phyloP scores from a whole-genome alignment of 1,140 invertebrate species.

The Lasioglossum albipes region DNA sequence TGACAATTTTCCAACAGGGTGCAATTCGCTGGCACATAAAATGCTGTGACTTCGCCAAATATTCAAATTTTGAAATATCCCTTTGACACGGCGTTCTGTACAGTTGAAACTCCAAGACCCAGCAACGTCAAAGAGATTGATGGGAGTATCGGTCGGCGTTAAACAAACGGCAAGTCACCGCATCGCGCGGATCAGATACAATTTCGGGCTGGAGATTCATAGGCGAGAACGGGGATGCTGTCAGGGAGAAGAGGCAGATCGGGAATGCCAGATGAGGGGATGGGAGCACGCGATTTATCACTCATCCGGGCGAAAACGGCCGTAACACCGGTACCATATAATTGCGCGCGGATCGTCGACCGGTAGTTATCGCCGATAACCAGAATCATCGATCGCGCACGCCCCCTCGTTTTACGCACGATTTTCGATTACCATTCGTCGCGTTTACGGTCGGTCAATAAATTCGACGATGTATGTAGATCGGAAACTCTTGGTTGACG shows the following conservation, averaged over 20 bases:
- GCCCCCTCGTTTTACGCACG: constrained; percentile 62
- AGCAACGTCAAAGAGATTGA: background rate
- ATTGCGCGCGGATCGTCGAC: constrained; percentile 51
- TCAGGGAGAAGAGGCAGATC: too few relatives aligned
- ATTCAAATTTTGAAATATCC: too few relatives aligned
- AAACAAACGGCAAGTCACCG: constrained; percentile 51
- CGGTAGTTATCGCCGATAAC: constrained; percentile 41
- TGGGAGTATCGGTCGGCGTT: constrained; percentile 33
- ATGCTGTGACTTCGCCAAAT: too few relatives aligned
- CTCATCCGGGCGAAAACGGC: constrained; percentile 56
- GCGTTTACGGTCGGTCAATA: constrained; percentile 60
- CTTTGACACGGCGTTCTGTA: too few relatives aligned
- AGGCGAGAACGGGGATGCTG: too few relatives aligned
- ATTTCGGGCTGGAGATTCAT: too few relatives aligned
- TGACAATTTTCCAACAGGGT: too few relatives aligned
- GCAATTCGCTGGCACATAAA: too few relatives aligned
- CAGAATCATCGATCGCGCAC: constrained; percentile 53
- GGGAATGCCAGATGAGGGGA: too few relatives aligned
- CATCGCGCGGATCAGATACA: too few relatives aligned
- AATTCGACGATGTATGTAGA: constrained; percentile 28
- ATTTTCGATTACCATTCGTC: constrained; percentile 62
- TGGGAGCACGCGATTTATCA: constrained; percentile 52
- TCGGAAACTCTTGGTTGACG: background rate
- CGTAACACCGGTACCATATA: constrained; percentile 53
- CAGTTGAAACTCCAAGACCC: too few relatives aligned